Evolutionary conservation across 2,888 invertebrate species (phyloP).

Genomic region (Xestia c-nigrum): DNA sequence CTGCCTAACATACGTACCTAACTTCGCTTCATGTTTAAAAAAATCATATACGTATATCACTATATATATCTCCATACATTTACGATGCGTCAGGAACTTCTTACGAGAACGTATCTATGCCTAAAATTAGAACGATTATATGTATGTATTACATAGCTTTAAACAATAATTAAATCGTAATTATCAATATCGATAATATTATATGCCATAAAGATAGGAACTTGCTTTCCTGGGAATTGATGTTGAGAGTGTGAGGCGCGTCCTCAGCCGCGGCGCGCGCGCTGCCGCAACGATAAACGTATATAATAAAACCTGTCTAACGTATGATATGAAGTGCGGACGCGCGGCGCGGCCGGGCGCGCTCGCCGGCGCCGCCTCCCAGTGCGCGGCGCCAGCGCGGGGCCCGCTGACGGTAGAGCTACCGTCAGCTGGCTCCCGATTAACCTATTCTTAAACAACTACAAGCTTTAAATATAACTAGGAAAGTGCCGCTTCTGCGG

Average conservation of each 20-base stretch:
- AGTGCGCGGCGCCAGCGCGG: constrained; percentile 88
- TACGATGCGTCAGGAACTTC: constrained; percentile 91
- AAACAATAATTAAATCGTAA: constrained; percentile 91
- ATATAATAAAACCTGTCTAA: constrained; percentile 90
- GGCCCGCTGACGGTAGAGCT: constrained; percentile 72
- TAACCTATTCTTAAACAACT: constrained; percentile 89
- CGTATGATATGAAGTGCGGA: constrained; percentile 90
- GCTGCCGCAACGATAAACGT: constrained; percentile 88
- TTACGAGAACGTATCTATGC: constrained; percentile 91
- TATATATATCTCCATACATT: constrained; percentile 91
- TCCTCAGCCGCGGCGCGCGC: constrained; percentile 85
- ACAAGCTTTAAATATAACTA: constrained; percentile 90
- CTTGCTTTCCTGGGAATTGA: constrained; percentile 91
- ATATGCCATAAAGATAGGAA: constrained; percentile 92
- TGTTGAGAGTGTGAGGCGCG: constrained; percentile 85
- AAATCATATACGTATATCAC: constrained; percentile 91
- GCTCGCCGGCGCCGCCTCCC: constrained; percentile 88
- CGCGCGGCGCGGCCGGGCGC: constrained; percentile 81
- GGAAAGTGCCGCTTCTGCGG: constrained; percentile 86
- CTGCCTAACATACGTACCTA: constrained; percentile 90
- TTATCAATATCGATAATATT: constrained; percentile 91
- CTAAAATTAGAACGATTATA: constrained; percentile 91
- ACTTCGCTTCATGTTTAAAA: constrained; percentile 90
- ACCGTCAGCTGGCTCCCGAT: constrained; percentile 81
- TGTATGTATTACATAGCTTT: constrained; percentile 91